Base-by-base conservation (phyloP, 2,797 vertebrate genomes). In the Antrozous pallidus region DNA sequence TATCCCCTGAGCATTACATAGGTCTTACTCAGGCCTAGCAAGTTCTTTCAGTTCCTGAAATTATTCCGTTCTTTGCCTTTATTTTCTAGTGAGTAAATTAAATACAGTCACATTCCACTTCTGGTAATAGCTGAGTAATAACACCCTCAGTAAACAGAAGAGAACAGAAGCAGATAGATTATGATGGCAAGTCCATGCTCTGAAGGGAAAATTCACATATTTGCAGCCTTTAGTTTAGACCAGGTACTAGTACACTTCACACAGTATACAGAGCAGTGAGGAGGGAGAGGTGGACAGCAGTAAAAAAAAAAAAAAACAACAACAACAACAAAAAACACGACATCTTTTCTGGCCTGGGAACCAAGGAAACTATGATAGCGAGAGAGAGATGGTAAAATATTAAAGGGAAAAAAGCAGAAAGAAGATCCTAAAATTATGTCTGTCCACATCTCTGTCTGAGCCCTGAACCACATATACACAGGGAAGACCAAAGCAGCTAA, bases 11-110 rank as follows among this genome's bases (percentile, higher is more conserved):
- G 20, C 38, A 49, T 47, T 47, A 17, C 36, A 86, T 82, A 65
- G 33, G 42, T 24, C 33, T 58, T 28, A 58, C 38, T 84, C 18
- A 13, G 18, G 40, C 28, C 38, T n/a, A 40, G 67, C 28, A 74
- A 70, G 12, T 49, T 47, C 42, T 82, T 91, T 67, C 47, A 80
- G 73, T 71, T 31, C 49, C n/a, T 61, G 65, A 92, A 89, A 86
- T 89, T 47, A 38, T 9, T 61, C 49, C 49, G 40, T 28, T 75
- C 58, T 85, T 94, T 63, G 22, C 65, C 47, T 63, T 77, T 79
- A 31, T 58, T 92, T 90, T 70, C 71, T 58, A n/a, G 42, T 42
- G 28, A 79, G 61, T 78, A 54, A 12, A 45, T 87, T 86, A 69
- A 82, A 40, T 47, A 40, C 6, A 90, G 45, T 65, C 58, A 65